Base-by-base conservation (phyloP, 2,888 invertebrate genomes). In the Archaeoteleia sp. region DNA sequence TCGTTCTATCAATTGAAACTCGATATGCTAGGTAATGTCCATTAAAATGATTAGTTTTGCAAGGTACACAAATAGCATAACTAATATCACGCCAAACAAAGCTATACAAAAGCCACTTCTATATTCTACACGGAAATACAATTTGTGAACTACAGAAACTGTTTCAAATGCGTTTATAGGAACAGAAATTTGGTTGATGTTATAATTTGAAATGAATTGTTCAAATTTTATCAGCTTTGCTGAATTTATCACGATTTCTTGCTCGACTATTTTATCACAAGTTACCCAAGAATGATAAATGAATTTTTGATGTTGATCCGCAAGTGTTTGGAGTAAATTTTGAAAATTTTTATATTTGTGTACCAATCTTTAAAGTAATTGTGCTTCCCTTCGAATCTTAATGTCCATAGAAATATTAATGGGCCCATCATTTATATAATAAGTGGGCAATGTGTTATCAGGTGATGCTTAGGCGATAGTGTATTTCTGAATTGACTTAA, bases 381-480 rank as follows among this genome's bases (percentile, higher is more conserved):
- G 37, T 71, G 67, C 15, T 66, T 61, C 1, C 42, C 63, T 30
- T 70, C 58, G 8, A 39, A 70, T 12, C 62, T n/a, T 29, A 66
- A 42, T 3, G 48, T 55, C 53, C 53, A 66, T 8, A 55, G 57
- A 2, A 53, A 55, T 34, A 23, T 35, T 4, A 55, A 15, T 8
- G 55, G 45, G 5, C 45, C 55, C 35, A 55, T 53, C 10, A 20
- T 20, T 45, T 30, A 8, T 15, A 67, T 49, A 10, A 62, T 30
- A 8, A 37, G 14, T 14, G 70, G 62, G 29, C 63, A 70, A 27
- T 70, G 70, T n/a, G 51, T 3, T 34, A 62, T 27, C 9, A 66
- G 23, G 30, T 70, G 70, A 40, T 67, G 67, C 8, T 70, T 70
- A 2, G 70, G 63, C 15, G 40, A 34, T 27, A 69, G 23, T 34